A percentile compares a stretch with the other conserved stretches of the same genome.
Evolutionary conservation across 1,140 invertebrate genomes (phyloP).

Genomic region (Papilio dardanus): DNA sequence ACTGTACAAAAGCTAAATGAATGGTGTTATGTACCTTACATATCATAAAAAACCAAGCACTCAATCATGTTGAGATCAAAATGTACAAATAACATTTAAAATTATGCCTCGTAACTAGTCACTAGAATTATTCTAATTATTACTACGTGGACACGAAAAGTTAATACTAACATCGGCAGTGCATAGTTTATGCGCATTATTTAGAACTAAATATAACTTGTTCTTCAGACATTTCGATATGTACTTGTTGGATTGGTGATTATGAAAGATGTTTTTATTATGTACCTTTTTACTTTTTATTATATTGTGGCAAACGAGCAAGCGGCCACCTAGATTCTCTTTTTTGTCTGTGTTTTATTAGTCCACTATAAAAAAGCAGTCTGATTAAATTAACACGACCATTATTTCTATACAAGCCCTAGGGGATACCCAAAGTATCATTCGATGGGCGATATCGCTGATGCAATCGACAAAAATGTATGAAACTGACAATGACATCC

Average conservation of each 20-base stretch:
- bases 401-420: neutral
- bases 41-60: conserved; percentile 73
- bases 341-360: neutral
- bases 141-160: conserved; percentile 51
- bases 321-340: too few relatives aligned
- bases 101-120: conserved; percentile 60
- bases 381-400: neutral
- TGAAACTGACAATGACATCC: too few relatives aligned
- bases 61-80: conserved; percentile 81
- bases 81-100: conserved; percentile 75
- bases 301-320: too few relatives aligned
- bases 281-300: too few relatives aligned
- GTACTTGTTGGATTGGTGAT: conserved; percentile 58
- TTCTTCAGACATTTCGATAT: conserved; percentile 74
- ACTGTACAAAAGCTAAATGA: conserved; percentile 79
- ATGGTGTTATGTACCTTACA: conserved; percentile 82
- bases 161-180: conserved; percentile 77
- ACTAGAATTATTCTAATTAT: conserved; percentile 64
- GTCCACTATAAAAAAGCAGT: neutral
- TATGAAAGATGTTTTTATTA: neutral
- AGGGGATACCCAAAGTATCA: too few relatives aligned
- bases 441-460: too few relatives aligned
- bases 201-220: conserved; percentile 59
- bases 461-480: too few relatives aligned
- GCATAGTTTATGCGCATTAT: conserved; percentile 69